Percentiles rank a stretch among this genome's conserved stretches.
phyloP scores from a whole-genome alignment of 2,797 vertebrate species.

The Danio kyathit region DNA sequence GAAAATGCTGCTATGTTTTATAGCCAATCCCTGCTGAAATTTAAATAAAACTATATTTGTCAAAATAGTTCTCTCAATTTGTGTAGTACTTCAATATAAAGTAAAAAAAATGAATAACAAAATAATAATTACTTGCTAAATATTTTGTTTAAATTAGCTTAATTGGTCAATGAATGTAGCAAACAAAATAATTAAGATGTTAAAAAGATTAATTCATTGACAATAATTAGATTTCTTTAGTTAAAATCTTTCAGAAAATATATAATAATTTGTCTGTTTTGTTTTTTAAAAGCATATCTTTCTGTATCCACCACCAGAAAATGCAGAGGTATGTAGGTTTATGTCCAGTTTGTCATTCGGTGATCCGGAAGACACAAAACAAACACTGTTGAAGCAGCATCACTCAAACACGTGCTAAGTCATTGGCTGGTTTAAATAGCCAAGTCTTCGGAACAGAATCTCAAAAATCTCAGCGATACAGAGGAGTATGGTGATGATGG shows the following conservation, averaged over 20 bases:
- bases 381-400: slow-evolving; percentile 56
- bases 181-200: no score
- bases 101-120: neutral
- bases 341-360: slow-evolving; percentile 58
- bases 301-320: slow-evolving; percentile 49
- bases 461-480: slow-evolving; percentile 89
- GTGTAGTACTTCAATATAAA: no score
- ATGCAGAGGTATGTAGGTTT: slow-evolving; percentile 60
- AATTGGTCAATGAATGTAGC: neutral
- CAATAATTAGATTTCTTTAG: neutral
- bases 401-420: slow-evolving; percentile 58
- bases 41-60: neutral
- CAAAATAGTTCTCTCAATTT: neutral
- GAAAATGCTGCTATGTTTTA: neutral
- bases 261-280: neutral
- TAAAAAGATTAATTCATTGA: neutral
- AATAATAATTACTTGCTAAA: neutral
- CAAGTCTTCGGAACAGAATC: slow-evolving; percentile 84
- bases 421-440: slow-evolving; percentile 82
- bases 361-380: slow-evolving; percentile 64
- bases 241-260: neutral
- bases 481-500: slow-evolving; percentile 86
- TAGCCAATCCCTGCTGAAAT: neutral
- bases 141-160: neutral
- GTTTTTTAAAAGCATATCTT: slow-evolving; percentile 17